Percentiles rank a stretch among this genome's conserved stretches.
Conservation (phyloP, 2,888 invertebrate genomes). For the Unio delphinus region DNA sequence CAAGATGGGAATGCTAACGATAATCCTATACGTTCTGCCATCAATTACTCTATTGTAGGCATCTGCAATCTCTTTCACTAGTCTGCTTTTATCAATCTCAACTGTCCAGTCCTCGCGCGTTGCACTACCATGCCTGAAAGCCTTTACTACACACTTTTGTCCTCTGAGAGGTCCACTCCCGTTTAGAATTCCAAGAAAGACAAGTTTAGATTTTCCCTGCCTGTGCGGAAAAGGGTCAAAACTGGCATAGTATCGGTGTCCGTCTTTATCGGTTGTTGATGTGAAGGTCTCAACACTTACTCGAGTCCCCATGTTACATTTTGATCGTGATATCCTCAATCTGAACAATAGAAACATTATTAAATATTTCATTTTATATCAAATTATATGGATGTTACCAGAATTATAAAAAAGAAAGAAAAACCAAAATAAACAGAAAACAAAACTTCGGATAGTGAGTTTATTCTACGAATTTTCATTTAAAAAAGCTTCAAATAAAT, state of each 20-base stretch:
- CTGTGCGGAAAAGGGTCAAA: slow-evolving; percentile 49
- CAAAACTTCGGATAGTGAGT: no score
- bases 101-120: slow-evolving; percentile 40
- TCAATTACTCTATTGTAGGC: slow-evolving; percentile 26
- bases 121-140: slow-evolving; percentile 36
- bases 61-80: slow-evolving; percentile 29
- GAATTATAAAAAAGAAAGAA: no score
- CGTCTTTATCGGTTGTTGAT: slow-evolving; percentile 25
- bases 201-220: slow-evolving; percentile 42
- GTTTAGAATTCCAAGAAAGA: slow-evolving; percentile 51
- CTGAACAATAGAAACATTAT: no score
- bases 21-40: slow-evolving; percentile 20
- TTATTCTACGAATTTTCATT: no score
- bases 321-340: no score
- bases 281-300: slow-evolving; percentile 45
- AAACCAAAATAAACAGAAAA: no score
- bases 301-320: slow-evolving; percentile 38
- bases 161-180: slow-evolving; percentile 51
- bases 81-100: slow-evolving; percentile 32
- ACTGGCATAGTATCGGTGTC: slow-evolving; percentile 41
- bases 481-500: no score
- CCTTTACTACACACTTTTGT: slow-evolving; percentile 54
- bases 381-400: no score
- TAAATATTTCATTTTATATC: no score
- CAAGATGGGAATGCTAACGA: slow-evolving; percentile 41